These are phyloP conservation scores for Python bivittatus DNA, from an alignment of 2,113 vertebrate species.

Conservation along the genomic window DNA sequence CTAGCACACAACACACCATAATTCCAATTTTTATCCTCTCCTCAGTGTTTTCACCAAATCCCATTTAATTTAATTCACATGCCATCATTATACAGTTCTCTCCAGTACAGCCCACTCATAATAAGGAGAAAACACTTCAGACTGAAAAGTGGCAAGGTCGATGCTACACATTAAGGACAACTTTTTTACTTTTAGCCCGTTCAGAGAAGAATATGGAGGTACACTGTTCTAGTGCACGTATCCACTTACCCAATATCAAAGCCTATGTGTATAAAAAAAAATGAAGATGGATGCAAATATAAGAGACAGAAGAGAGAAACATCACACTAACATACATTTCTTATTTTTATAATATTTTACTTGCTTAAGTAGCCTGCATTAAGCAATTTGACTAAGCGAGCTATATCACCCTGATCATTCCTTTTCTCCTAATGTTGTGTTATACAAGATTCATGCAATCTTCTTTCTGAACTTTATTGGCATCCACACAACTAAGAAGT, in stretches of 20 bases:
- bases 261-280: background rate
- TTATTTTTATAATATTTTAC: background rate
- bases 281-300: background rate
- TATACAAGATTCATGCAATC: background rate
- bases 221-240: background rate
- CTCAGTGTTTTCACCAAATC: slow-evolving; percentile 18
- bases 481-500: background rate
- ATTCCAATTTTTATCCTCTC: background rate
- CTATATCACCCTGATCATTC: background rate
- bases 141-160: background rate
- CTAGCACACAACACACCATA: slow-evolving; percentile 1
- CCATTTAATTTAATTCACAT: background rate
- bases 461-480: background rate
- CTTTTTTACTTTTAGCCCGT: background rate
- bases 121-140: background rate
- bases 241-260: background rate
- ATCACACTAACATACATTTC: background rate
- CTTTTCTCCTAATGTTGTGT: background rate
- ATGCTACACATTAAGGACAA: background rate
- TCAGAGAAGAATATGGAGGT: background rate
- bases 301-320: background rate
- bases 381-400: background rate
- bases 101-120: background rate
- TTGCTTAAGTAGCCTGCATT: background rate
- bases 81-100: slow-evolving; percentile 18